Percentiles rank a stretch among this genome's conserved stretches.
Conservation (phyloP, 2,113 vertebrate genomes). For the Polypterus bichir region DNA sequence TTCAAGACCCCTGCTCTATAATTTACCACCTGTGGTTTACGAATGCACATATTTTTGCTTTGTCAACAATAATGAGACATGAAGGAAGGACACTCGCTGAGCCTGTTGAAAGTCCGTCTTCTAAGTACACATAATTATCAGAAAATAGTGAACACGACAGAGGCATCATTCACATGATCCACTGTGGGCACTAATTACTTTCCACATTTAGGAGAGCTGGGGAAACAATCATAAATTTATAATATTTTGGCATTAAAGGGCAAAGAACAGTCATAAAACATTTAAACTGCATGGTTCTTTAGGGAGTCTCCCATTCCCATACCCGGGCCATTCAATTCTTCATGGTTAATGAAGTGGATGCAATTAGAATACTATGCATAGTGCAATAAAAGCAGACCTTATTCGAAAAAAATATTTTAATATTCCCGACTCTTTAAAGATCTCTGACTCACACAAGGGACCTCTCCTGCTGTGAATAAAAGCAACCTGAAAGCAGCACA, state of each 20-base stretch:
- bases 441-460: too few relatives aligned
- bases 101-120: constrained; percentile 20
- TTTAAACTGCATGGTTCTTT: not conserved
- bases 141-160: constrained; percentile 10
- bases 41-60: constrained; percentile 28
- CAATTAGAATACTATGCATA: not conserved
- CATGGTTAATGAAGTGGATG: not conserved
- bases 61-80: constrained; percentile 36
- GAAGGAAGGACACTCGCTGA: constrained; percentile 25
- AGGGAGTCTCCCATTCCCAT: not conserved
- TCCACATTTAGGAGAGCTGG: not conserved
- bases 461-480: too few relatives aligned
- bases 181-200: not conserved
- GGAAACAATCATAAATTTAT: not conserved
- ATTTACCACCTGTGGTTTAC: constrained; percentile 24
- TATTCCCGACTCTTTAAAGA: too few relatives aligned
- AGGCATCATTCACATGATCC: not conserved
- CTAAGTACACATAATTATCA: constrained; percentile 27
- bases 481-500: too few relatives aligned
- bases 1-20: constrained; percentile 16
- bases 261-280: not conserved
- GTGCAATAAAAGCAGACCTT: not conserved
- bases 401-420: too few relatives aligned
- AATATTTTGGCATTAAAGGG: not conserved
- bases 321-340: not conserved